Base-by-base conservation (phyloP, 1,140 invertebrate species). In the Drosophila mauritiana region DNA sequence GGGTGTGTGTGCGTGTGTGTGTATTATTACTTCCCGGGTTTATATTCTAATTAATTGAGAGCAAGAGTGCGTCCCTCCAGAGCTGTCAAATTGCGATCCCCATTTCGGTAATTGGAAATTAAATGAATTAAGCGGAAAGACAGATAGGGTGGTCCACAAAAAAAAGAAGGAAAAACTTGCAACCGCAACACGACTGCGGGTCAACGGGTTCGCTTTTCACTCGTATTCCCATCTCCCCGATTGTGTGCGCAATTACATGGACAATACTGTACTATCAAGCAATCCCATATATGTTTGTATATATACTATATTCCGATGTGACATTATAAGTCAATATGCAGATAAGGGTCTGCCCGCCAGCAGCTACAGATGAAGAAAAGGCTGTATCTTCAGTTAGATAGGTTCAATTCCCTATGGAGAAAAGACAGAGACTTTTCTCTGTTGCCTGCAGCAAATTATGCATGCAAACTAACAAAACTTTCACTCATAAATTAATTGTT, bases 401-500 rank as follows among this genome's bases (percentile, higher is more conserved):
- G 81, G 74, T 75, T 67, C 54, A 76, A 55, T 59, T 57, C 68
- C 52, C 65, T 55, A 17, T 68, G 36, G 42, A 40, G 12, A 55
- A 25, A 51, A 48, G 48, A 72, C 78, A 82, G 76, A 77, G 73
- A 49, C 74, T 40, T 77, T 61, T 62, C 55, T 45, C 53, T 69
- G 63, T 59, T 58, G 49, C 46, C 46, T 25, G 34, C 56, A 79
- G 85, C 83, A 83, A 88, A 83, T 80, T 81, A 67, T 69, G 65
- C 74, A 82, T 88, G 83, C 83, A 88, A 86, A 88, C 77, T 75
- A 72, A 59, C 53, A 70, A 68, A 88, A 89, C 84, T 88, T 88
- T 88, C 84, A 80, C 84, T 89, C 83, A 83, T 88, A 89, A 88
- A 88, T 88, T 88, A 88, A 83, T 86, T 86, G 82, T 70, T 82